Base-by-base conservation (phyloP, 2,888 invertebrate species). In the Plutella xylostella region DNA sequence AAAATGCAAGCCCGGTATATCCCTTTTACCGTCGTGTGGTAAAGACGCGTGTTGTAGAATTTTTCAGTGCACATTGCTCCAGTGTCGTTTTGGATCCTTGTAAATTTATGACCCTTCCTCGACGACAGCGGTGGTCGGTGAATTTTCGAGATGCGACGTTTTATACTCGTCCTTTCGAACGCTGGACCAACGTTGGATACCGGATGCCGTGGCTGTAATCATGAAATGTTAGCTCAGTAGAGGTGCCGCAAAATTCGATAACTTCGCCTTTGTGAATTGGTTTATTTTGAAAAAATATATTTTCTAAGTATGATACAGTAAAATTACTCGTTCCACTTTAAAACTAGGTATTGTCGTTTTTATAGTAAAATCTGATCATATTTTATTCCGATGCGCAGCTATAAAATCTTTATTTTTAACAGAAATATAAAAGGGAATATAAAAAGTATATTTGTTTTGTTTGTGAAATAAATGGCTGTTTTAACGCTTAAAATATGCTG, bases 11-110 rank as follows among this genome's bases (percentile, higher is more conserved):
- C 20, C 18, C 34, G 34, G 34, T 34, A 46, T 46, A 37, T 22
- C 34, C 37, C 37, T 11, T 45, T 40, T 40, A 54, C n/a, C 54
- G 54, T 56, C 52, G 49, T 53, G 54, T 52, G 55, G 63, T 60
- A 58, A 65, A 63, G 63, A 61, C 60, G 64, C 58, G 60, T 61
- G 61, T 61, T 63, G 22, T 37, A 64, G 67, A 72, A 80, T 77
- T 77, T 79, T 78, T 77, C 76, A 73, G 65, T 64, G 68, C 66
- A 70, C 72, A 68, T 68, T 71, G 67, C 64, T 65, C 54, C n/a
- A n/a, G 65, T 71, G 80, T 80, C 79, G 66, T 57, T 61, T 59
- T 60, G 67, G 72, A 80, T 79, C 79, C 79, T 68, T 61, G 64
- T 55, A 76, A 76, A 80, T 82, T 82, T 82, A 82, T 78, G 68